Evolutionary conservation across 2,888 invertebrate genomes (phyloP).

Genomic region (Agrochola litura): DNA sequence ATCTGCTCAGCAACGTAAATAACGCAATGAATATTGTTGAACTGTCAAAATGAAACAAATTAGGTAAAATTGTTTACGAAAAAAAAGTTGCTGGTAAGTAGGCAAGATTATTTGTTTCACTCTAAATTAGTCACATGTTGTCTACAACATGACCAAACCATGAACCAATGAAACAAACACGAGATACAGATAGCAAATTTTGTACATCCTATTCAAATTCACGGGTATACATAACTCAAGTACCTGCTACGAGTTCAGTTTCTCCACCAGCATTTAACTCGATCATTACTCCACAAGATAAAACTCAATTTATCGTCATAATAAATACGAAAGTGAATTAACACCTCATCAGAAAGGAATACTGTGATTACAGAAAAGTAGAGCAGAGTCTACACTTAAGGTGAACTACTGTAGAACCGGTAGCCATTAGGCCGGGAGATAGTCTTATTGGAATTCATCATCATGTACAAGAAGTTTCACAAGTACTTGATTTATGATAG

Average conservation of each 20-base stretch:
- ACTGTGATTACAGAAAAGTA: conserved; percentile 51
- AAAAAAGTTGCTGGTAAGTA: too few species aligned
- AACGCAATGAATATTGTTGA: too few species aligned
- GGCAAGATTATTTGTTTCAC: background rate
- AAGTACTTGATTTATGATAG: conserved; percentile 37
- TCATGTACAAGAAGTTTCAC: conserved; percentile 27
- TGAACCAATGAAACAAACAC: too few species aligned
- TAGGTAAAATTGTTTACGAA: too few species aligned
- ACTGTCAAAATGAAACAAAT: too few species aligned
- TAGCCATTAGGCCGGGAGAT: conserved; percentile 52
- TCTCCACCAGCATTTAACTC: conserved; percentile 13
- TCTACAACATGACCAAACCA: background rate
- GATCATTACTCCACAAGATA: background rate
- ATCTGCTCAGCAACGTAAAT: too few species aligned
- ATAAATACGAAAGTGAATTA: conserved; percentile 62
- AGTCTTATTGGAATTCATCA: conserved; percentile 40
- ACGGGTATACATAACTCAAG: background rate
- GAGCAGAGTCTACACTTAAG: conserved; percentile 35
- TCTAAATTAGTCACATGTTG: background rate
- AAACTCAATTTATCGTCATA: conserved; percentile 29
- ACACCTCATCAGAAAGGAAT: conserved; percentile 58
- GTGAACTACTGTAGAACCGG: conserved; percentile 48
- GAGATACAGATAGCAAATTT: background rate
- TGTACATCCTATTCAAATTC: background rate
- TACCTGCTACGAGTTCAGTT: conserved; percentile 13